A percentile compares a stretch with the other conserved stretches of the same genome.
phyloP scores from a whole-genome alignment of 1,140 invertebrate species.

The Trigoniulus corallinus region DNA sequence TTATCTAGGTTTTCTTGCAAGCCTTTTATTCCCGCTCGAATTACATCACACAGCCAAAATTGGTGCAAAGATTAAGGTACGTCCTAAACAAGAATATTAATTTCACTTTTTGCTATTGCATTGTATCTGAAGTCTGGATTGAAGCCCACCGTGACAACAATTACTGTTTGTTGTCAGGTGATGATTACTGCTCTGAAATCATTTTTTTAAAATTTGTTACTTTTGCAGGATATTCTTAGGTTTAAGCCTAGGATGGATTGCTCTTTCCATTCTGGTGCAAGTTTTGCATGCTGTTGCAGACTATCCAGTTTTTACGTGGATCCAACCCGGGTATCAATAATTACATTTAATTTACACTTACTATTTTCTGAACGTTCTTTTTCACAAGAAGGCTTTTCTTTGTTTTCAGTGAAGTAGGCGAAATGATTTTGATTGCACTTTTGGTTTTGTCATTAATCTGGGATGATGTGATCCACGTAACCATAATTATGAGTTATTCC shows the following conservation, averaged over 20 bases:
- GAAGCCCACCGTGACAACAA: no score
- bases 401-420: neutral
- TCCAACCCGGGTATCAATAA: neutral
- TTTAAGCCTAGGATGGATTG: neutral
- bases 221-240: conserved; percentile 2
- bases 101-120: neutral
- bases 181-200: no score
- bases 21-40: neutral
- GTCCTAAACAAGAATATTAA: neutral
- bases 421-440: neutral
- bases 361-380: no score
- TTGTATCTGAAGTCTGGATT: no score
- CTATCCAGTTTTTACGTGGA: conserved; percentile 1
- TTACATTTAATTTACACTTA: neutral
- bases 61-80: conserved; percentile 5
- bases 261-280: neutral
- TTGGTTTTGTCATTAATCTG: neutral
- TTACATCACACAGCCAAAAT: conserved; percentile 1
- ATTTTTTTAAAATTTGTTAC: no score
- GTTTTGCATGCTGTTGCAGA: neutral
- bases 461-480: conserved; percentile 1
- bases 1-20: conserved; percentile 6
- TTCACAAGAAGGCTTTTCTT: neutral
- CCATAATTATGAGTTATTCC: neutral
- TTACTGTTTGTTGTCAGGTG: neutral